phyloP scores from a whole-genome alignment of 1,140 invertebrate genomes.

The Daktulosphaira vitifoliae region DNA sequence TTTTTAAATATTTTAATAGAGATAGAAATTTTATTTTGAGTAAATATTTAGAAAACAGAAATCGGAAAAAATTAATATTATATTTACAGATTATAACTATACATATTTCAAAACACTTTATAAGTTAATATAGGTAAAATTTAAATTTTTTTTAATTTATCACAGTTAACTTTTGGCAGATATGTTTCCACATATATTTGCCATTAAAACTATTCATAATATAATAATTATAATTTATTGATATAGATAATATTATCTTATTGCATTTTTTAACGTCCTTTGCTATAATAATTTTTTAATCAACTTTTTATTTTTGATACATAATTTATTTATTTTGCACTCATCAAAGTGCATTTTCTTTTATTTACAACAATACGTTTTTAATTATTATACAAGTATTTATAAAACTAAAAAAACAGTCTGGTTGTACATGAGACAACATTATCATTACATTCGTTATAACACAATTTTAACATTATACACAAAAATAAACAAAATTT shows the following conservation, averaged over 20 bases:
- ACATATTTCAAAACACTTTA: too few species aligned
- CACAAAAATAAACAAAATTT: neutral
- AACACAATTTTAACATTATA: neutral
- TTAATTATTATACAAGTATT: slow-evolving; percentile 14
- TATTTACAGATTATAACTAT: too few species aligned
- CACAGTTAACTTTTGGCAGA: slow-evolving; percentile 26
- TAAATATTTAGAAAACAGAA: too few species aligned
- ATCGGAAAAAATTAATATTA: too few species aligned
- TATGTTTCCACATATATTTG: neutral
- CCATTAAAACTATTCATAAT: slow-evolving; percentile 19
- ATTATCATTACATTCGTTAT: neutral
- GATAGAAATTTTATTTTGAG: too few species aligned
- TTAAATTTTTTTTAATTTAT: slow-evolving; percentile 20
- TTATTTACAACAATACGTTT: neutral
- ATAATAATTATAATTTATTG: slow-evolving; percentile 13
- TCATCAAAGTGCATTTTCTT: neutral
- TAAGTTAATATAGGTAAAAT: too few species aligned
- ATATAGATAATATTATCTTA: slow-evolving; percentile 14
- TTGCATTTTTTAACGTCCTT: slow-evolving; percentile 17
- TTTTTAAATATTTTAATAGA: too few species aligned
- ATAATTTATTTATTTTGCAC: neutral
- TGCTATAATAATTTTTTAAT: slow-evolving; percentile 13
- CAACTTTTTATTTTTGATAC: neutral
- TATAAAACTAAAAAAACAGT: slow-evolving; percentile 31
- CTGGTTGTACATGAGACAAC: slow-evolving; percentile 20